phyloP scores from a whole-genome alignment of 1,140 invertebrate genomes.

The Drosophila murphyi region DNA sequence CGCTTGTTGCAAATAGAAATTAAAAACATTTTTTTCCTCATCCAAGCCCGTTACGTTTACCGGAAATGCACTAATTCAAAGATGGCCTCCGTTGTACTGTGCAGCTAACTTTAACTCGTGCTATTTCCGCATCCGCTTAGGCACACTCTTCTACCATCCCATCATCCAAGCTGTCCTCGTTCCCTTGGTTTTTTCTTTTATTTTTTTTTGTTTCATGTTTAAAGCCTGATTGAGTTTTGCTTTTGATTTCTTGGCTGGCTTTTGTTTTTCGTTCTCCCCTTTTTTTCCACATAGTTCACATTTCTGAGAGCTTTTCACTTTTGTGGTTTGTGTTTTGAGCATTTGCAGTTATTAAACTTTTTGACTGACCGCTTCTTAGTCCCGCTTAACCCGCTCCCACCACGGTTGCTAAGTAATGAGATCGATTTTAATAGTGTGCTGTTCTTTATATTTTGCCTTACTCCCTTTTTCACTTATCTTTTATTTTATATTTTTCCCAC shows the following conservation, averaged over 20 bases:
- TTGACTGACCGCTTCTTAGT: slow-evolving; percentile 11
- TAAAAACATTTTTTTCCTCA: slow-evolving; percentile 60
- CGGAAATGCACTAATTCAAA: slow-evolving; percentile 76
- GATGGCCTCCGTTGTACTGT: slow-evolving; percentile 57
- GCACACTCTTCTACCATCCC: not conserved
- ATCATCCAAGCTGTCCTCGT: not conserved
- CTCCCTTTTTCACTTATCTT: slow-evolving; percentile 19
- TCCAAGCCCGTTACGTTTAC: slow-evolving; percentile 38
- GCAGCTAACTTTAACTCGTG: slow-evolving; percentile 65
- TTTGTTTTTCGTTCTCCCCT: slow-evolving; percentile 60
- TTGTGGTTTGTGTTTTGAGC: slow-evolving; percentile 71
- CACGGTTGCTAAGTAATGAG: slow-evolving; percentile 75
- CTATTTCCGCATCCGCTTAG: slow-evolving; percentile 53
- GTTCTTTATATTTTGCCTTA: slow-evolving; percentile 30
- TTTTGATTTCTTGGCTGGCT: slow-evolving; percentile 59
- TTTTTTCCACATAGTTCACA: slow-evolving; percentile 48
- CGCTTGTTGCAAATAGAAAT: slow-evolving; percentile 42
- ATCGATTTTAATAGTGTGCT: slow-evolving; percentile 62
- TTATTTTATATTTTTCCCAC: slow-evolving; percentile 24
- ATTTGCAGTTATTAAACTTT: slow-evolving; percentile 77
- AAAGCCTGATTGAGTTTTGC: slow-evolving; percentile 79
- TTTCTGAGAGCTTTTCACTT: slow-evolving; percentile 59
- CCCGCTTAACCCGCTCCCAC: slow-evolving; percentile 41
- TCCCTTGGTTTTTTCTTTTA: slow-evolving; percentile 35
- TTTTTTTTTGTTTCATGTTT: slow-evolving; percentile 66